phyloP scores from a whole-genome alignment of 2,113 vertebrate species.

The Heterotis niloticus region DNA sequence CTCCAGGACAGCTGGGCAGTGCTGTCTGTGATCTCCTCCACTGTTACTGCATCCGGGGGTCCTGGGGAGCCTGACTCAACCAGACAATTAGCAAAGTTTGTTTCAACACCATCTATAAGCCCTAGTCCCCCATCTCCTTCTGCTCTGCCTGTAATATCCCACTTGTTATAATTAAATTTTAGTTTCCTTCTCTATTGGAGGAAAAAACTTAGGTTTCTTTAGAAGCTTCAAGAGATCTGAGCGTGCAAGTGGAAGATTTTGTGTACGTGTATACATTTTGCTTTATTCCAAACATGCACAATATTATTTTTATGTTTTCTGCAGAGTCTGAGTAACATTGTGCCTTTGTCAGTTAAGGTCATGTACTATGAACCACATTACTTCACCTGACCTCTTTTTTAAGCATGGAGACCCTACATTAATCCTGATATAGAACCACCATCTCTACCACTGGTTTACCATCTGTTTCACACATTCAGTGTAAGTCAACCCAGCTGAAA shows the following conservation, averaged over 20 bases:
- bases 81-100: conserved; percentile 36
- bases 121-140: neutral
- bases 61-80: conserved; percentile 79
- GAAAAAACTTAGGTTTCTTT: neutral
- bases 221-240: conserved; percentile 8
- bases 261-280: conserved; percentile 17
- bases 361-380: conserved; percentile 59
- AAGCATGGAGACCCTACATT: too few species aligned
- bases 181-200: neutral
- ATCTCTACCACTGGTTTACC: neutral
- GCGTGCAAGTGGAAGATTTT: conserved; percentile 6
- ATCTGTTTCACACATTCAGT: neutral
- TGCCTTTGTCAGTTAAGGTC: conserved; percentile 55
- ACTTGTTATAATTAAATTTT: conserved; percentile 38
- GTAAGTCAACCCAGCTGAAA: neutral
- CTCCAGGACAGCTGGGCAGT: conserved; percentile 88
- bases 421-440: too few species aligned
- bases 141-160: conserved; percentile 25
- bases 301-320: conserved; percentile 29
- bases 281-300: neutral
- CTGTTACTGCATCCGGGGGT: conserved; percentile 75
- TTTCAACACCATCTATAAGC: neutral
- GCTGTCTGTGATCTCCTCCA: conserved; percentile 89
- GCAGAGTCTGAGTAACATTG: conserved; percentile 49
- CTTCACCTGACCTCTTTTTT: conserved; percentile 51